These are phyloP conservation scores for Cephus runcator DNA, from an alignment of 2,888 invertebrate species.

Conservation along the genomic window DNA sequence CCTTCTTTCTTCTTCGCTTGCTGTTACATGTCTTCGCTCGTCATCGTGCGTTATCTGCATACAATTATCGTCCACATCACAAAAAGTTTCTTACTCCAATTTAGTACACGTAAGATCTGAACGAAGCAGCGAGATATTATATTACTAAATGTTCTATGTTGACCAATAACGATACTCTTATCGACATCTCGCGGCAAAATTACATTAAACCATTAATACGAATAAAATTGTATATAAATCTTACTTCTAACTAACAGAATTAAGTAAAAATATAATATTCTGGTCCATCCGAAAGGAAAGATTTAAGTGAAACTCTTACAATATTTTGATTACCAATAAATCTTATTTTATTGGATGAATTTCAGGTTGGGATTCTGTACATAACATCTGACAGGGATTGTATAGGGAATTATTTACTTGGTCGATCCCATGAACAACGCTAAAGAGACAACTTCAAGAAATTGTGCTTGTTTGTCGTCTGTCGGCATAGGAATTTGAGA, in stretches of 20 bases:
- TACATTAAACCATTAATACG: neutral
- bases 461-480: slow-evolving; percentile 2
- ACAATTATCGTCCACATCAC: slow-evolving; percentile 50
- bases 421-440: neutral
- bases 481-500: slow-evolving; percentile 1
- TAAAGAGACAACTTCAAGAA: neutral
- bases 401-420: neutral
- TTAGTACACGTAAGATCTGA: slow-evolving; percentile 14
- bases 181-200: neutral
- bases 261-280: neutral
- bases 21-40: slow-evolving; percentile 36
- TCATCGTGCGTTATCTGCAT: slow-evolving; percentile 52
- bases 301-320: neutral
- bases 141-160: neutral
- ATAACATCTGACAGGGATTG: neutral
- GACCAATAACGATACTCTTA: neutral
- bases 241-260: neutral
- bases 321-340: neutral
- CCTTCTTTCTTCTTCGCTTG: slow-evolving; percentile 16
- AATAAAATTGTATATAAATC: neutral
- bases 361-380: neutral
- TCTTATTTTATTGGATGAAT: neutral
- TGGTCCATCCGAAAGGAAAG: neutral
- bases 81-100: slow-evolving; percentile 38
- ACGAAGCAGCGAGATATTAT: neutral